Conservation (phyloP, 2,113 vertebrate genomes). For the Willisornis vidua region DNA sequence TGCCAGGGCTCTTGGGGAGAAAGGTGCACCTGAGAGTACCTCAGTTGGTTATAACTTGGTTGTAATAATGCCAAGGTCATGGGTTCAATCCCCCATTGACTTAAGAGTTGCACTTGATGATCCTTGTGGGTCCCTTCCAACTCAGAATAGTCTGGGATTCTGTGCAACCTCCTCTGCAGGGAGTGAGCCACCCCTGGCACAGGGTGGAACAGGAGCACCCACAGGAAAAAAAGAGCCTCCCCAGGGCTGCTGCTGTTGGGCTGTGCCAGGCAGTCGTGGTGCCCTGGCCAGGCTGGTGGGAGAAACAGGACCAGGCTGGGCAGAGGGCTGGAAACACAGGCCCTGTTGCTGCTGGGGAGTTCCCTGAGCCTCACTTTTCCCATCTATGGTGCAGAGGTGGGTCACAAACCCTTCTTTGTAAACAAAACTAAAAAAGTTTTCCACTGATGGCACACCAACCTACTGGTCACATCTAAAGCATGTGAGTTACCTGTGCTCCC, state of each 20-base stretch:
- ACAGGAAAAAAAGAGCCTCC: neutral
- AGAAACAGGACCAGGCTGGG: neutral
- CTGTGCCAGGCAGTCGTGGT: fast-evolving
- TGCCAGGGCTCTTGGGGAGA: too few species aligned
- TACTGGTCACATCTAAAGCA: fast-evolving
- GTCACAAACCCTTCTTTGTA: neutral
- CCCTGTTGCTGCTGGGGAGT: fast-evolving
- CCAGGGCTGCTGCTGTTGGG: neutral
- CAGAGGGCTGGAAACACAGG: neutral
- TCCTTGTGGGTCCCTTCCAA: too few species aligned
- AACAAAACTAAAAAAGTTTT: neutral
- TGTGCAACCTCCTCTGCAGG: neutral
- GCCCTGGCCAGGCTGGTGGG: neutral
- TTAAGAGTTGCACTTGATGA: too few species aligned
- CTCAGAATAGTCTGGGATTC: too few species aligned
- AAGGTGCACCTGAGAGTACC: neutral
- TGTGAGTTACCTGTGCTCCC: neutral
- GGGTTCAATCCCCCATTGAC: too few species aligned
- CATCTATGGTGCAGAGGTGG: fast-evolving
- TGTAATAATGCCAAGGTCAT: too few species aligned
- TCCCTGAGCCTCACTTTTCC: neutral
- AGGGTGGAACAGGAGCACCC: neutral
- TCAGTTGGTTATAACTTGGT: too few species aligned
- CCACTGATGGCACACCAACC: fast-evolving
- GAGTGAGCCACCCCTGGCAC: neutral